A percentile compares a stretch with the other conserved stretches of the same genome.
phyloP scores from a whole-genome alignment of 1,140 invertebrate species.

The Andricus grossulariae region DNA sequence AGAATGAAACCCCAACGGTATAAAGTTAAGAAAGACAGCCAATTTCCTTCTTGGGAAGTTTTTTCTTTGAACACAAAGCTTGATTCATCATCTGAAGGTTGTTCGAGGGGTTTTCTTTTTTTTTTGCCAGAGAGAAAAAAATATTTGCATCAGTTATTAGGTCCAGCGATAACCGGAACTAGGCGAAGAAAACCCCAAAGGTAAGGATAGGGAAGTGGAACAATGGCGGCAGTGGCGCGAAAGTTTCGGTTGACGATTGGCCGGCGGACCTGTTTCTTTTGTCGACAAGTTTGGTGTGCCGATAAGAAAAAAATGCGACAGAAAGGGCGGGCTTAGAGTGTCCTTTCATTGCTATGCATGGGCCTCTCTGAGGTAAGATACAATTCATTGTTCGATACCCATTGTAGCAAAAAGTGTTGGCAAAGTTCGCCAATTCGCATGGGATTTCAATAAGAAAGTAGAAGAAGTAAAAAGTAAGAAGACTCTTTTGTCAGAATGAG shows the following conservation, averaged over 20 bases:
- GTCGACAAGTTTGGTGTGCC: constrained; percentile 37
- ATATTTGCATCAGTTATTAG: constrained; percentile 24
- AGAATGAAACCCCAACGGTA: background rate
- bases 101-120: no score
- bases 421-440: constrained; percentile 40
- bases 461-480: constrained; percentile 2
- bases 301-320: constrained; percentile 45
- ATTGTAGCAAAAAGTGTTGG: constrained; percentile 47
- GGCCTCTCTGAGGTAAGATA: constrained; percentile 35
- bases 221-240: constrained; percentile 41
- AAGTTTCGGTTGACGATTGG: constrained; percentile 44
- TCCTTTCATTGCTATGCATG: constrained; percentile 22
- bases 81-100: constrained; percentile 20
- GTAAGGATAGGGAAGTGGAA: constrained; percentile 26
- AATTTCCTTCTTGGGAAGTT: background rate
- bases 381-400: constrained; percentile 44
- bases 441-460: constrained; percentile 37
- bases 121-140: background rate
- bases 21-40: constrained; percentile 11
- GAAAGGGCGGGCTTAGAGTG: background rate
- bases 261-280: constrained; percentile 46
- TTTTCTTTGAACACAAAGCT: constrained; percentile 3
- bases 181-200: constrained; percentile 36
- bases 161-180: constrained; percentile 9
- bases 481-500: background rate